These are phyloP conservation scores for Lasioglossum oenotherae DNA, from an alignment of 2,888 invertebrate species.

Conservation along the genomic window DNA sequence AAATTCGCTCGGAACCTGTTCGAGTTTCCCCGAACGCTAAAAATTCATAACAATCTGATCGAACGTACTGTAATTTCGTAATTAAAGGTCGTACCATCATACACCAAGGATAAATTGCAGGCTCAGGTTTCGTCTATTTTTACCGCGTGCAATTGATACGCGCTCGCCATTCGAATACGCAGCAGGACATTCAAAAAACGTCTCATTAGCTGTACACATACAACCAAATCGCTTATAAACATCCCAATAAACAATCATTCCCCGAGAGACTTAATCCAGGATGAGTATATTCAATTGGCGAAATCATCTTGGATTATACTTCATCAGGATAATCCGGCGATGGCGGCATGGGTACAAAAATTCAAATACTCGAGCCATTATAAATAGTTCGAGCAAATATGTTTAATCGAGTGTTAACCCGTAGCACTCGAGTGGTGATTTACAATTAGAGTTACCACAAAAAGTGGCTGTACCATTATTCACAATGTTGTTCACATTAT, in stretches of 20 bases:
- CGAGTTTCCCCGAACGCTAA: slow-evolving; percentile 24
- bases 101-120: slow-evolving; percentile 61
- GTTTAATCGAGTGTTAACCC: neutral
- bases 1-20: neutral
- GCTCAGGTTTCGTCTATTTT: slow-evolving; percentile 57
- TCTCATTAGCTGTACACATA: neutral
- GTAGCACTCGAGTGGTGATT: too few relatives aligned
- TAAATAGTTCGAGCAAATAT: neutral
- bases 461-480: too few relatives aligned
- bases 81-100: slow-evolving; percentile 59
- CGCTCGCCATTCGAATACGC: slow-evolving; percentile 42
- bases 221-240: neutral
- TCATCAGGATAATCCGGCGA: neutral
- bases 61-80: slow-evolving; percentile 67
- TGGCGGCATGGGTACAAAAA: neutral
- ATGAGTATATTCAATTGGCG: neutral
- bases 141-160: slow-evolving; percentile 56
- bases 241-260: neutral
- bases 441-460: too few relatives aligned
- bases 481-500: too few relatives aligned
- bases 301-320: neutral
- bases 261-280: neutral
- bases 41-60: slow-evolving; percentile 10
- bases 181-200: neutral
- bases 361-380: neutral